phyloP scores from a whole-genome alignment of 2,888 invertebrate species.

The Cyclophora albipunctata region DNA sequence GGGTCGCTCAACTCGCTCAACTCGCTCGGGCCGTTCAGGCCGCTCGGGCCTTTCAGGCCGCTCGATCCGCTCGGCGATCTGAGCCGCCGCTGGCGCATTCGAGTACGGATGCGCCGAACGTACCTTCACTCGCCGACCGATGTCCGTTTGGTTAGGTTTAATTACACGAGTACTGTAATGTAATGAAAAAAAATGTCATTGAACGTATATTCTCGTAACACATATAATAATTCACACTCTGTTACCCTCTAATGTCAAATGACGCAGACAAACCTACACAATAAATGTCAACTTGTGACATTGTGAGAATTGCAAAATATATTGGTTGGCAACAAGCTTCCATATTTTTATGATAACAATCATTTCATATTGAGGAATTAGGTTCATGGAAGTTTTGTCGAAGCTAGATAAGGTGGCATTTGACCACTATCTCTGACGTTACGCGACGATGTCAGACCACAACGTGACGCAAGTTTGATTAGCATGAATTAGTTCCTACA shows the following conservation, averaged over 20 bases:
- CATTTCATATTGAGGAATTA: too few relatives aligned
- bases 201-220: not conserved
- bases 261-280: not conserved
- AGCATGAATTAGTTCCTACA: too few relatives aligned
- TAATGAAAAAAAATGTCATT: not conserved
- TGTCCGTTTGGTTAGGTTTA: constrained; percentile 92
- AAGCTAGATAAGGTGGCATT: too few relatives aligned
- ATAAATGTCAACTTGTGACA: constrained; percentile 10
- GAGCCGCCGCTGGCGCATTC: constrained; percentile 40
- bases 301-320: not conserved
- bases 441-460: too few relatives aligned
- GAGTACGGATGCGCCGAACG: constrained; percentile 66
- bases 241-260: constrained; percentile 7
- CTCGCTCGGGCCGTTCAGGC: constrained; percentile 36
- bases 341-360: not conserved
- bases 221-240: not conserved
- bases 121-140: constrained; percentile 90
- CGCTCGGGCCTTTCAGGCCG: constrained; percentile 39
- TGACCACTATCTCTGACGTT: too few relatives aligned
- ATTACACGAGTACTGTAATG: constrained; percentile 91
- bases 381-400: too few relatives aligned
- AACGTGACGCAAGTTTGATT: too few relatives aligned
- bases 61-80: constrained; percentile 41
- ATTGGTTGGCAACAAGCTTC: not conserved
- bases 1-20: constrained; percentile 35